A percentile compares a stretch with the other conserved stretches of the same genome.
Conservation (phyloP, 2,888 invertebrate species). For the Lithophane semibrunnea region DNA sequence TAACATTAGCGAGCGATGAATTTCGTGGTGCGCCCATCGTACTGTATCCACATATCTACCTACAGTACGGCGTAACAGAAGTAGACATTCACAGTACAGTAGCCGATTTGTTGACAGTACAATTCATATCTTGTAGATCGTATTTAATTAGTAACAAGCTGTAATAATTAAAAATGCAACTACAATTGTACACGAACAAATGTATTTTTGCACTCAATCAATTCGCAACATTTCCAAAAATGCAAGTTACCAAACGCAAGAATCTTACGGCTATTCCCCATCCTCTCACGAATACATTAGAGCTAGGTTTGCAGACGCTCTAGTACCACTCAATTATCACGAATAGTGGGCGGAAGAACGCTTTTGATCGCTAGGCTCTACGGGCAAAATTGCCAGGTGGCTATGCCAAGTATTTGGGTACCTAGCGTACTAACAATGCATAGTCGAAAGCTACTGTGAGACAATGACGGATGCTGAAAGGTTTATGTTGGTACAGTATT, state of each 20-base stretch:
- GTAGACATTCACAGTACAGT: not conserved
- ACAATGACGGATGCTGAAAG: constrained; percentile 27
- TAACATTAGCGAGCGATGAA: too few relatives aligned
- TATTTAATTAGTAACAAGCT: not conserved
- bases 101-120: not conserved
- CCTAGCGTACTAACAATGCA: constrained; percentile 29
- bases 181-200: not conserved
- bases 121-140: not conserved
- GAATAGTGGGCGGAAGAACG: constrained; percentile 37
- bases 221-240: not conserved
- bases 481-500: not conserved
- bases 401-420: constrained; percentile 47
- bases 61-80: not conserved
- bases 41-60: too few relatives aligned
- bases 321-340: constrained; percentile 40
- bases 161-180: not conserved
- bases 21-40: too few relatives aligned
- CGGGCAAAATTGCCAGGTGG: constrained; percentile 34
- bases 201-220: not conserved
- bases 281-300: constrained; percentile 18
- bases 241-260: not conserved
- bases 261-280: not conserved
- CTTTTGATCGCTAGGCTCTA: constrained; percentile 31
- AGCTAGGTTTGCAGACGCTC: not conserved
- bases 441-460: constrained; percentile 7